Conservation (phyloP, 2,113 vertebrate genomes). For the Pseudorectes ferrugineus region DNA sequence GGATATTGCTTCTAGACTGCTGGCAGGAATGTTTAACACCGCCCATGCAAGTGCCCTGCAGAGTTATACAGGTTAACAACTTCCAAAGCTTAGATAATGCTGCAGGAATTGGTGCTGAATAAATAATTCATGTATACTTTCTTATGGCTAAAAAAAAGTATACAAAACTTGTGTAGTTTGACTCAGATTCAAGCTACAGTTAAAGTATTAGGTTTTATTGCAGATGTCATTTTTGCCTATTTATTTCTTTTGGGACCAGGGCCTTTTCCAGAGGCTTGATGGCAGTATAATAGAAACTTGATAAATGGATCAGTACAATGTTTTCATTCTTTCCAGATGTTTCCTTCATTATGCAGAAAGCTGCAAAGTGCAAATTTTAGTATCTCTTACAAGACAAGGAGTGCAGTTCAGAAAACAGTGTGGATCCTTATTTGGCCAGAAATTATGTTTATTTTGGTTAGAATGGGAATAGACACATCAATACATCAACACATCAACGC, state of each 20-base stretch:
- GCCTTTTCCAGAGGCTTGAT: background rate
- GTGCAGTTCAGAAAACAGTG: background rate
- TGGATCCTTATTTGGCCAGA: background rate
- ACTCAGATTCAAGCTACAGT: background rate
- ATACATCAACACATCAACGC: too few species aligned
- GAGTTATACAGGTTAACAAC: background rate
- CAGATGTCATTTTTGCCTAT: background rate
- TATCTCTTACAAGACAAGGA: background rate
- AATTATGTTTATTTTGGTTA: background rate
- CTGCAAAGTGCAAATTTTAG: background rate
- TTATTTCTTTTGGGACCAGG: background rate
- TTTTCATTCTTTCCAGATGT: background rate
- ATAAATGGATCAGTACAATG: background rate
- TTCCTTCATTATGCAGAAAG: background rate
- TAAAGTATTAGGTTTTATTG: background rate
- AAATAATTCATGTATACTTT: background rate
- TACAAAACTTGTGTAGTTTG: background rate
- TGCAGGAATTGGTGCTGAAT: background rate
- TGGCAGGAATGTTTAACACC: background rate
- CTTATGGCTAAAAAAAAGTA: background rate
- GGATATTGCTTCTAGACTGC: background rate
- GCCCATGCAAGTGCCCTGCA: background rate
- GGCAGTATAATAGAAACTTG: slow-evolving; percentile 2
- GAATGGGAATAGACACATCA: too few species aligned
- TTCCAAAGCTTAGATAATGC: background rate